Evolutionary conservation across 2,888 invertebrate genomes (phyloP), one percentile per base, ranked within the genome.

Genomic region (Subacronicta megacephala): DNA sequence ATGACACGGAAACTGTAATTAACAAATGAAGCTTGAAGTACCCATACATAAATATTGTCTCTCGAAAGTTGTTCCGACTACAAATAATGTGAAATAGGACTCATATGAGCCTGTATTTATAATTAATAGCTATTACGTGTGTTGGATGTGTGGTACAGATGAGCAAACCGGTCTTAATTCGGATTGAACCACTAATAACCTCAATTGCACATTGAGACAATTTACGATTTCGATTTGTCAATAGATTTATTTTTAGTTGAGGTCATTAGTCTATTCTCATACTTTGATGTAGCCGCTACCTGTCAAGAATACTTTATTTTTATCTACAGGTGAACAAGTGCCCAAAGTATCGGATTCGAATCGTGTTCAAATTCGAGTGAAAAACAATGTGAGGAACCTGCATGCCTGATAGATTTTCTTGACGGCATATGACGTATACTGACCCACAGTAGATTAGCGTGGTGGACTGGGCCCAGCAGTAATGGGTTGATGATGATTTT

Each of bases 51-150:
- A 10, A 20, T 6, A 26, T 26, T 40, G 35, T 45, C 29, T 31
- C 68, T 50, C 54, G 76, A 75, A 75, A 75, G 76, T 75, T 62
- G 76, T 73, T 75, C 38, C 16, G 36, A 40, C 62, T 29, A 65
- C 63, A 66, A 68, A 61, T 75, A 63, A 67, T 68, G 26, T 68
- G 60, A 64, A 51, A 54, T 77, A 62, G 68, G 55, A 62, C 59
- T 59, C 15, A 20, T 51, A 57, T 62, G 65, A 40, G 26, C 71
- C 41, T 66, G 69, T 60, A 38, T 44, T 61, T 18, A 59, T 72
- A 72, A 75, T 73, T 72, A 62, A 78, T 78, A 50, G 57, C 31
- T 64, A 63, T 80, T 78, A 79, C 77, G 72, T 80, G 70, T 44
- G 31, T 59, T 13, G 16, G 47, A 62, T 68, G 75, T 70, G 66